A percentile compares a stretch with the other conserved stretches of the same genome.
phyloP scores from a whole-genome alignment of 2,797 vertebrate species.

The Lates japonicus region DNA sequence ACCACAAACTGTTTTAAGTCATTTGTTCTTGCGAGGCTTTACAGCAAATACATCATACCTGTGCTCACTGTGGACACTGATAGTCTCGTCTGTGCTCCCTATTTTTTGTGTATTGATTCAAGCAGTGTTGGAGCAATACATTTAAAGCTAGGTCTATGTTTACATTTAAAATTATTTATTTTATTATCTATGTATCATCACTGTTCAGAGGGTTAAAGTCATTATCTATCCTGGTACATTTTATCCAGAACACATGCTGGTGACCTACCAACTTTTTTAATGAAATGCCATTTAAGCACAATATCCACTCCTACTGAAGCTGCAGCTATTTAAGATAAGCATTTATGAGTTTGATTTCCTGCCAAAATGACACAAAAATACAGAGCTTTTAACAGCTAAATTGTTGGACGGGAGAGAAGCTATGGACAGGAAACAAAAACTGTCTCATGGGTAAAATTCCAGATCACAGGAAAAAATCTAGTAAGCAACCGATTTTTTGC shows the following conservation, averaged over 20 bases:
- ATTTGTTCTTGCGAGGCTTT: not conserved
- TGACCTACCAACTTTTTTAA: not conserved
- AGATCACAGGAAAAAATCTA: constrained; percentile 14
- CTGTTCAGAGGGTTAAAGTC: not conserved
- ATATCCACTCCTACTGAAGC: not conserved
- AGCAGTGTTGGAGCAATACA: not conserved
- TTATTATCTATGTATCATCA: not conserved
- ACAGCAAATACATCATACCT: not conserved
- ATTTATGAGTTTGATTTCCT: not conserved
- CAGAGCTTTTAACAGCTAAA: not conserved
- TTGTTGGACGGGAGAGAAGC: not conserved
- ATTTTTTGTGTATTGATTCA: not conserved
- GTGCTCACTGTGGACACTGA: not conserved
- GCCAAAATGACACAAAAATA: not conserved
- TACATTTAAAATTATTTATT: not conserved
- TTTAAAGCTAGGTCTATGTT: not conserved
- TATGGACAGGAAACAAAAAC: not conserved
- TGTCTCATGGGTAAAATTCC: not conserved
- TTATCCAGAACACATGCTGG: not conserved
- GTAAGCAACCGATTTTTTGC: too few species aligned
- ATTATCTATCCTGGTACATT: too few species aligned
- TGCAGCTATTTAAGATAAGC: constrained; percentile 3
- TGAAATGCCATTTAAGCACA: not conserved
- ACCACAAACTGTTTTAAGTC: not conserved
- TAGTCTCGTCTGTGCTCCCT: not conserved